Base-by-base conservation (phyloP, 2,797 vertebrate genomes). In the Anguilla pacifica region DNA sequence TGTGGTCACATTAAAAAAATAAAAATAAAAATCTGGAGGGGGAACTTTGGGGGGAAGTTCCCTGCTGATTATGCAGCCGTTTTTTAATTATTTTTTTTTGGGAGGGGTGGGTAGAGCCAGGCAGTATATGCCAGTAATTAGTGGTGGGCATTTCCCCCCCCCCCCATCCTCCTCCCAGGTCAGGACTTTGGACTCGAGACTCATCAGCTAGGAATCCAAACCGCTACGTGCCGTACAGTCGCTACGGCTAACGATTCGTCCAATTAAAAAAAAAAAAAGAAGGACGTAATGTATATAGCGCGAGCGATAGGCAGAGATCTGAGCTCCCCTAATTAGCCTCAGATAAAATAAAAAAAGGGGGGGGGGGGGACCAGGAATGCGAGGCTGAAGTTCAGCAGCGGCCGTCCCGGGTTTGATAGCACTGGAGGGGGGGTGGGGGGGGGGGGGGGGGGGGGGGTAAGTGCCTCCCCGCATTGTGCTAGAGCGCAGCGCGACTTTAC, bases 291-390 rank as follows among this genome's bases (percentile, higher is more conserved):
- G 49, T 35, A 84, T 19, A 13, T 31, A 2, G 70, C 49, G 70
- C 67, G 6, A 0, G 31, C 9, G 51, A 11, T 57, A 19, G 46
- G 61, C 28, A 11, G 19, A 51, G 49, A n/a, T 11, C 51, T 25
- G 67, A 53, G 49, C 72, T 77, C 51, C 22, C 77, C 46, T 82
- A 84, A 77, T 87, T 87, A 74, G 64, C 64, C 55, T 57, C 64
- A 25, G 77, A 81, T 81, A 15, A 70, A 35, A 64, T 35, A 59
- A n/a, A 57, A 43, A 64, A 84, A 59, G 39, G 39, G 1, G 35
- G 35, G 31, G 31, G 35, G 35, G 39, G 39, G 35, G 74, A n/a
- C 64, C 57, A 53, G 86, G 61, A 22, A 67, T 31, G 81, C 19
- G 5, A 67, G 15, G 10, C 57, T 10, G 77, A 43, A 6, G 77